Percentiles rank a stretch among this genome's conserved stretches.
phyloP scores from a whole-genome alignment of 2,113 vertebrate genomes.

The Neotoma lepida region DNA sequence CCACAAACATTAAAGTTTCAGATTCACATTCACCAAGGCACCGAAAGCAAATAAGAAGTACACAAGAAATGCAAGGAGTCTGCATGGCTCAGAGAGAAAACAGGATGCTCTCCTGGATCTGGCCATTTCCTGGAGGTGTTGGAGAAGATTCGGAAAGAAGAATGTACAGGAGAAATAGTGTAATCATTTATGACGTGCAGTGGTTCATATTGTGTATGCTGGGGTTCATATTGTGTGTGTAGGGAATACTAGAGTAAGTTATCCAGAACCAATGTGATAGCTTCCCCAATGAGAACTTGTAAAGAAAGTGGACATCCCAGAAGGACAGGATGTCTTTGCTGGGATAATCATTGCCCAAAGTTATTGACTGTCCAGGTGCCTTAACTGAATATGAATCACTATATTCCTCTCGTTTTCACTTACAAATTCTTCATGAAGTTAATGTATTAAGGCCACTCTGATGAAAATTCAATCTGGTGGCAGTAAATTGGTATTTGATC shows the following conservation, averaged over 20 bases:
- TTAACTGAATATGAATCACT: not conserved
- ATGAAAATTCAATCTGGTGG: not conserved
- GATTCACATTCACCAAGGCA: not conserved
- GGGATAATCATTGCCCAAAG: not conserved
- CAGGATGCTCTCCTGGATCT: not conserved
- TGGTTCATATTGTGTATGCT: not conserved
- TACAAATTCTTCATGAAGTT: not conserved
- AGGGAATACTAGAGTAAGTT: not conserved
- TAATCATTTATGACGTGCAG: not conserved
- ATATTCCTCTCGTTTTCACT: not conserved
- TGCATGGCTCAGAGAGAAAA: not conserved
- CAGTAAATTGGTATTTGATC: not conserved
- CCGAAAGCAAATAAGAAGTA: not conserved
- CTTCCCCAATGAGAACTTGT: not conserved
- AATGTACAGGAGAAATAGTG: not conserved
- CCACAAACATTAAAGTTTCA: not conserved
- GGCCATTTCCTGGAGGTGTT: not conserved
- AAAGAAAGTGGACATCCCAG: not conserved
- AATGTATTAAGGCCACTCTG: not conserved
- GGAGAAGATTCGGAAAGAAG: not conserved
- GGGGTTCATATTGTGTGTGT: not conserved
- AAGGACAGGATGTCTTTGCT: not conserved
- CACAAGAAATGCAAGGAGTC: not conserved
- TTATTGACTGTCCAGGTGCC: not conserved
- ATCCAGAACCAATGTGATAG: not conserved